Evolutionary conservation across 2,113 vertebrate genomes (phyloP), one percentile per base, ranked within the genome.

Genomic region (Lathamus discolor): DNA sequence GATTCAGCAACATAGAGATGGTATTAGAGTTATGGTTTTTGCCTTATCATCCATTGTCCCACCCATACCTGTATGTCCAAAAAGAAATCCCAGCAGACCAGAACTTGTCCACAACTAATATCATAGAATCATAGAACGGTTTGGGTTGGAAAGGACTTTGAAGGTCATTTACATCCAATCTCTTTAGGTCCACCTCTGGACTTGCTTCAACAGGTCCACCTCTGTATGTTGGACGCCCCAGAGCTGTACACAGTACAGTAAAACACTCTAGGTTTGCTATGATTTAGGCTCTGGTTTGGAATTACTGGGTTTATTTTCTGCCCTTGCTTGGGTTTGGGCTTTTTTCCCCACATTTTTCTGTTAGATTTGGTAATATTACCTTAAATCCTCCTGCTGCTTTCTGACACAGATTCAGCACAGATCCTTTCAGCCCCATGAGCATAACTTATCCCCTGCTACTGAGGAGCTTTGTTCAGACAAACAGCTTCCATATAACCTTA

Each of bases 291-390:
- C 8, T 48, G 5, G 7, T 41, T 90, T 59, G 35, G 16, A 64
- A 39, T 73, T 44, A 70, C 0, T 22, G 6, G 18, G 13, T 81
- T 59, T 57, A 29, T 6, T 17, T 27, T 6, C 3, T 1, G 0
- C 5, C 6, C 5, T 4, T 1, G 3, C 24, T 83, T 83, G 14
- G 57, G 22, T 61, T 93, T 41, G 68, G 24, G 1, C 15, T 35
- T 15, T 54, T 35, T 59, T 35, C 14, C 35, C 29, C 33, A n/a
- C 7, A 5, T 33, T 49, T 76, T 64, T 46, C 41, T 52, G 9
- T 52, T 37, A 39, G 19, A 72, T 67, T 62, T 57, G 17, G 9
- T 10, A 51, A 22, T 20, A 31, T 9, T 39, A 49, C 63, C 52
- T 64, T 46, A 41, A 44, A 12, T 27, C 10, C 20, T 48, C 52